Evolutionary conservation across 2,888 invertebrate species (phyloP).

Genomic region (Heteromyza rotundicornis): DNA sequence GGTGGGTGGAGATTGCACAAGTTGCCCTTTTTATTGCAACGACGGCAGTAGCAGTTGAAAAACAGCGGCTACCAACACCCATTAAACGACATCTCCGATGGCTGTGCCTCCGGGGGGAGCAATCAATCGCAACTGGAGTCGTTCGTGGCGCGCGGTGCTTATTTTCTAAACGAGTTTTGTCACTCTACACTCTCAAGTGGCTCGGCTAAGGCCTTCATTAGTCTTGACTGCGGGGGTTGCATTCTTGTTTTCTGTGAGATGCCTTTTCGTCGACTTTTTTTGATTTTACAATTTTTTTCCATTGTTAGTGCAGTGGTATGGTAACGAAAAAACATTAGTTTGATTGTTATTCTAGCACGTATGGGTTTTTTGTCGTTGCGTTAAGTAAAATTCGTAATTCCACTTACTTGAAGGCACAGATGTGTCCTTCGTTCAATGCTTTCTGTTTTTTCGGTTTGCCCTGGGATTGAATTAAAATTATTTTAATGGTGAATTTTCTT

Average conservation of each 20-base stretch:
- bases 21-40: constrained; percentile 31
- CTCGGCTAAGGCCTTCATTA: constrained; percentile 41
- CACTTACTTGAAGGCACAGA: constrained; percentile 31
- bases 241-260: constrained; percentile 27
- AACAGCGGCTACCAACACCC: not conserved
- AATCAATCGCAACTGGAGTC: constrained; percentile 52
- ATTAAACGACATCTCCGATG: constrained; percentile 17
- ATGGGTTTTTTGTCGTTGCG: constrained; percentile 13
- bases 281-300: not conserved
- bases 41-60: not conserved
- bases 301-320: not conserved
- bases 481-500: constrained; percentile 30
- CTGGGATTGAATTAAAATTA: constrained; percentile 51
- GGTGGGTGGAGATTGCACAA: constrained; percentile 36
- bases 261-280: not conserved
- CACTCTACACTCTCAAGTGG: too few relatives aligned
- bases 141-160: constrained; percentile 1
- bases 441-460: constrained; percentile 34
- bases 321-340: constrained; percentile 38
- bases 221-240: constrained; percentile 31
- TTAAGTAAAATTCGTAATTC: constrained; percentile 25
- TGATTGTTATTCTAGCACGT: constrained; percentile 34
- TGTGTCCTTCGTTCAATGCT: constrained; percentile 38
- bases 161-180: too few relatives aligned
- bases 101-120: constrained; percentile 51